Percentiles rank a stretch among this genome's conserved stretches.
Conservation (phyloP, 2,797 vertebrate genomes). For the Xenentodon cancila region DNA sequence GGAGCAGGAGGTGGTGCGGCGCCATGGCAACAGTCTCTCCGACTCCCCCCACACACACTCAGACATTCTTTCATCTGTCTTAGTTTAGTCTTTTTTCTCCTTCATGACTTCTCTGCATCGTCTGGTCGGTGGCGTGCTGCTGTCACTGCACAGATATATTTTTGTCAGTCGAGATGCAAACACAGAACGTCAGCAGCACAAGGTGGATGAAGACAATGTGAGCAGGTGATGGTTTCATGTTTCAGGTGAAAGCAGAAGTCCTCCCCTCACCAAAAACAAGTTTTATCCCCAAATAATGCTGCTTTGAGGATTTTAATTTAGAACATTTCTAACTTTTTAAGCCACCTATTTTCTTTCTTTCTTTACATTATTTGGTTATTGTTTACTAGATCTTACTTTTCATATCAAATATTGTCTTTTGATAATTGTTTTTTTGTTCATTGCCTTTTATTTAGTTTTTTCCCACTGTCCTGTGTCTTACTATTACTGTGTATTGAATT, state of each 20-base stretch:
- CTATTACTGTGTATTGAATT: no score
- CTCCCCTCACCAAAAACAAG: no score
- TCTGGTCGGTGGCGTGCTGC: neutral
- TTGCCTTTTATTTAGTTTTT: no score
- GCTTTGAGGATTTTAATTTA: no score
- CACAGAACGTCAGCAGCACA: neutral
- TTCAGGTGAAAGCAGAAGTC: neutral
- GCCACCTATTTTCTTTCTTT: no score
- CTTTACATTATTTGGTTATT: no score
- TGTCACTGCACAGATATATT: neutral
- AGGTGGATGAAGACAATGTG: neutral
- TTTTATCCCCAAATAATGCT: no score
- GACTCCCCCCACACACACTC: slow-evolving; percentile 22
- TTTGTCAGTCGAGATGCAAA: neutral
- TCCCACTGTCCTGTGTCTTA: no score
- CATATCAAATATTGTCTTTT: no score
- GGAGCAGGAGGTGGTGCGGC: slow-evolving; percentile 52
- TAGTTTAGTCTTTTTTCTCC: slow-evolving; percentile 3
- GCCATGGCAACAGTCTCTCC: slow-evolving; percentile 62
- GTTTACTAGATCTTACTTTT: no score
- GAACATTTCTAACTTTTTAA: no score
- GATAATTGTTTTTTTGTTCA: no score
- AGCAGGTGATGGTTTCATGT: neutral
- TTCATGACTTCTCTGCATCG: neutral
- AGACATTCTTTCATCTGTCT: slow-evolving; percentile 30